Base-by-base conservation (phyloP, 2,113 vertebrate genomes). In the Gorsachius goisagi region DNA sequence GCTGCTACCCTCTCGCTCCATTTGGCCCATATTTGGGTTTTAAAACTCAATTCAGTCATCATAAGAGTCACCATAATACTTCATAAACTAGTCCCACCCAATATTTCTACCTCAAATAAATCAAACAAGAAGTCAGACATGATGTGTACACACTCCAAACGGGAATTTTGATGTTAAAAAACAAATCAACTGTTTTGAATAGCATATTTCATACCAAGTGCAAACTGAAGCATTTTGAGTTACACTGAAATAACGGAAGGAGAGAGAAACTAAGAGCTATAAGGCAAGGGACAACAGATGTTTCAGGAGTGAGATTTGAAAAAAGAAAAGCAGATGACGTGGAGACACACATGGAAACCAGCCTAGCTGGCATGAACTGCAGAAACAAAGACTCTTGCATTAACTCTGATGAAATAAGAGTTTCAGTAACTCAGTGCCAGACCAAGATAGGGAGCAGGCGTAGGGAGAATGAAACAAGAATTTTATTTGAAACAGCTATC, bases 401-500 rank as follows among this genome's bases (percentile, higher is more conserved):
- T 94, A 88, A 90, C 73, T 89, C 69, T 80, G 92, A 96, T 96
- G 90, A 97, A 96, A 96, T 84, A 95, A 88, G 75, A 91, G 90
- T 94, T 95, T 86, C 85, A 95, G 96, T 86, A 94, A 81, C 69
- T 90, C 85, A 95, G 92, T 95, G 96, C 96, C 96, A 96, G 95
- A 94, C 95, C 94, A 94, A 95, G 95, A 96, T 71, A 94, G 85
- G 93, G 92, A 96, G 92, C 96, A 96, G 96, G 83, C 85, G 0
- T 2, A 88, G 72, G 55, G 73, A 92, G 72, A 96, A 15, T 9
- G 68, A 95, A 96, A 96, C 92, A 97, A 90, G 92, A 74, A 88
- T 93, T 96, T 97, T 96, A 97, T 97, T 95, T 95, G 91, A 97
- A 97, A 96, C 96, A 97, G 96, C 96, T 84, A 96, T 90, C 86